Evolutionary conservation across 2,113 vertebrate genomes (phyloP).

Genomic region (Polyodon spathula): DNA sequence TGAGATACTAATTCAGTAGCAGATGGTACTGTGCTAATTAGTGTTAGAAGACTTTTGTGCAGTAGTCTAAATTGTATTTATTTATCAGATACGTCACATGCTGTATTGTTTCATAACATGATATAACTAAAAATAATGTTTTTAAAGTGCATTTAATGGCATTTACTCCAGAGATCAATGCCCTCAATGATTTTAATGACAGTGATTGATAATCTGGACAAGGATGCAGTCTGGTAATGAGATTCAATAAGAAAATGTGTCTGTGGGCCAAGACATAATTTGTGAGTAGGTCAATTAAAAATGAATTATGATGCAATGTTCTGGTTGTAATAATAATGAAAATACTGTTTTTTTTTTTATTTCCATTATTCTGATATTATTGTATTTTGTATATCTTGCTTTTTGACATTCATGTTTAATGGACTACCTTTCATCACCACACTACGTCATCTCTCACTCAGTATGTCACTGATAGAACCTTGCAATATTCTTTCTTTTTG

Average conservation of each 20-base stretch:
- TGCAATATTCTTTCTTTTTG: too few relatives aligned
- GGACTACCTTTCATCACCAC: too few relatives aligned
- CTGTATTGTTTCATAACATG: neutral
- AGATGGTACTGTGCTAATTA: neutral
- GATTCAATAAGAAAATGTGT: constrained; percentile 22
- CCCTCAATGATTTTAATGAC: constrained; percentile 16
- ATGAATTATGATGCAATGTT: constrained; percentile 22
- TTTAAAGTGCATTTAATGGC: neutral
- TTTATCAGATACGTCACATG: neutral
- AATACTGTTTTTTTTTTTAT: too few relatives aligned
- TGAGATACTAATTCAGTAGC: neutral
- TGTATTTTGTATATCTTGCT: too few relatives aligned
- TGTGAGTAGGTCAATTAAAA: constrained; percentile 31
- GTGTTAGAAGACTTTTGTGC: neutral
- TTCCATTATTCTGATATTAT: too few relatives aligned
- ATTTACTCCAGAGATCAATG: constrained; percentile 8
- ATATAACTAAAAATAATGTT: neutral
- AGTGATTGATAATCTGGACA: constrained; percentile 27
- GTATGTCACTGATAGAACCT: too few relatives aligned
- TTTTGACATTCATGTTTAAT: too few relatives aligned
- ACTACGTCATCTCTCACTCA: too few relatives aligned
- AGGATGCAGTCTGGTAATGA: constrained; percentile 24
- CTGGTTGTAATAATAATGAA: constrained; percentile 13
- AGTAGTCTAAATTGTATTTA: neutral
- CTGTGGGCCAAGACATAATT: constrained; percentile 20